phyloP scores from a whole-genome alignment of 2,113 vertebrate genomes.

The Brachyhypopomus occidentalis region DNA sequence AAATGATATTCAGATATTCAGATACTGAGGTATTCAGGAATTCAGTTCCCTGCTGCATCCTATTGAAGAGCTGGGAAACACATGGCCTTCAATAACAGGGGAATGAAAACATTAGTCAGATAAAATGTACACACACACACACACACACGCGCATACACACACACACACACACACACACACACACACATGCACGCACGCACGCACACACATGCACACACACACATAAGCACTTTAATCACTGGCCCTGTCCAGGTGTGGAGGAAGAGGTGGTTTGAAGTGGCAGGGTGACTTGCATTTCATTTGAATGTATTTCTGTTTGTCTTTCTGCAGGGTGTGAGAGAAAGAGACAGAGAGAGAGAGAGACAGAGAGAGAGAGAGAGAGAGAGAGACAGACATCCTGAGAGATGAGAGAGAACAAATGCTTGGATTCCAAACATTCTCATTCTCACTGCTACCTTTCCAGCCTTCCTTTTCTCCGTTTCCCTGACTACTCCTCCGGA shows the following conservation, averaged over 20 bases:
- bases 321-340: constrained; percentile 39
- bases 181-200: not conserved
- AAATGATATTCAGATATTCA: not conserved
- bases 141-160: not conserved
- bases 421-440: constrained; percentile 10
- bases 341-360: constrained; percentile 3
- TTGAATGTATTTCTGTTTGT: constrained; percentile 52
- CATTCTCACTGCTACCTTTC: constrained; percentile 39
- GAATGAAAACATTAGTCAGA: no score
- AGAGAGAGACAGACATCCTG: constrained; percentile 19
- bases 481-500: constrained; percentile 30
- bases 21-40: no score
- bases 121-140: no score
- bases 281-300: constrained; percentile 53
- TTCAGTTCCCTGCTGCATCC: no score
- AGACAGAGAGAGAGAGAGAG: not conserved
- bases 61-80: no score
- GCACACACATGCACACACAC: constrained; percentile 1
- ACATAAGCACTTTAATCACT: constrained; percentile 35
- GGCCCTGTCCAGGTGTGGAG: constrained; percentile 48
- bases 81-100: no score
- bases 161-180: not conserved
- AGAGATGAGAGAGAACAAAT: constrained; percentile 7
- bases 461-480: constrained; percentile 28
- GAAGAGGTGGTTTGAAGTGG: constrained; percentile 27